Evolutionary conservation across 23 tunicate species (phyloP), one percentile per base, ranked within the genome.

Genomic region (Clavelina lepadiformis): DNA sequence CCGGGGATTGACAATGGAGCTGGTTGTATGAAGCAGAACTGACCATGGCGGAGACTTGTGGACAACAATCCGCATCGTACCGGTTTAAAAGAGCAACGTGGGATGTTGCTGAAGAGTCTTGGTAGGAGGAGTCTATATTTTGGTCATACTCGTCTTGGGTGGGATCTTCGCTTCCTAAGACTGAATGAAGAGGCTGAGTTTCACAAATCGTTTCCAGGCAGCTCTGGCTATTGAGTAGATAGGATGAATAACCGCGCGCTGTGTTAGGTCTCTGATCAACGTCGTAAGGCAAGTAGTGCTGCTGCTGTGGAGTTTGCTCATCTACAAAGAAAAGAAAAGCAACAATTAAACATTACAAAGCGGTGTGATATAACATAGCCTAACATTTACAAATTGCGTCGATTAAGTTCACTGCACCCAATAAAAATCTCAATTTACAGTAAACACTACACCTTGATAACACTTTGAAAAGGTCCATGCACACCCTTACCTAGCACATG

Each of bases 151-250:
- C 15, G 11, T 11, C 11, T 15, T 41, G 49, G 72, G 61, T 20
- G 49, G 20, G 31, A 22, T 37, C 72, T 18, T 46, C 69, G 19
- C 0, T 13, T 38, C 45, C 60, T 20, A 86, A 58, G 5, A 86
- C 76, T 18, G 82, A 58, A n/a, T 82, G 85, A 15, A 86, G 71
- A 1, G 95, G 95, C 57, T 86, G 95, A 18, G 95, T 86, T 72
- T 86, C 95, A 29, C 95, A 56, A 52, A 78, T 86, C 18, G 95
- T 86, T 57, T 86, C 85, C n/a, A 86, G 30, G 22, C 74, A 28
- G 27, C 30, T 55, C 31, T 47, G 50, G 29, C 46, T 54, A 32
- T 56, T 25, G 65, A 21, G 22, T 35, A 35, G 25, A 56, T 36
- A 25, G 52, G 1, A 3, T 11, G n/a, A 2, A 49, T 21, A 2